A percentile compares a stretch with the other conserved stretches of the same genome.
phyloP scores from a whole-genome alignment of 2,797 vertebrate species.

The Gambelia wislizenii region DNA sequence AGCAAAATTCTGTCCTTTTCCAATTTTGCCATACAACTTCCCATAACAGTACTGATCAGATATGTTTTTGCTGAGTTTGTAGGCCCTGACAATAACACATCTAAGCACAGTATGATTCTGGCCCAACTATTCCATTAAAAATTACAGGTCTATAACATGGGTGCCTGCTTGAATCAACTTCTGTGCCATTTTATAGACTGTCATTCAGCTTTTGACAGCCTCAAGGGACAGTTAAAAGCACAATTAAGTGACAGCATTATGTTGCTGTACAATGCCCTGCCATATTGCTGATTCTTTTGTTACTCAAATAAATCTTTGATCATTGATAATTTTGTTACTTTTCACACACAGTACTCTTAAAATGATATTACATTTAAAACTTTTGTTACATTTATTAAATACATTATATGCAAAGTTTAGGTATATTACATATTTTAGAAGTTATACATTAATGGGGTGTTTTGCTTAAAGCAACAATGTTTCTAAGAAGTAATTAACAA shows the following conservation, averaged over 20 bases:
- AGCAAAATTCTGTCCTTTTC: neutral
- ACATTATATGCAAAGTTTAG: neutral
- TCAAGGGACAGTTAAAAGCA: constrained; percentile 30
- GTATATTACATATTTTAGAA: neutral
- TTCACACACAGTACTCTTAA: neutral
- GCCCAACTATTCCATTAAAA: constrained; percentile 16
- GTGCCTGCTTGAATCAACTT: constrained; percentile 10
- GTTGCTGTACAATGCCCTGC: neutral
- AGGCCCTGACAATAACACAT: neutral
- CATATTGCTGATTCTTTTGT: constrained; percentile 26
- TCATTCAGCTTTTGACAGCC: constrained; percentile 19
- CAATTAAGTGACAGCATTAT: constrained; percentile 19
- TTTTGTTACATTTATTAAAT: neutral
- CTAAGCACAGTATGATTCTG: neutral
- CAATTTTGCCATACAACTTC: neutral
- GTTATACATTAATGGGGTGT: neutral
- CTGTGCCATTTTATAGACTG: constrained; percentile 24
- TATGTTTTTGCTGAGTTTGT: neutral
- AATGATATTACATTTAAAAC: neutral
- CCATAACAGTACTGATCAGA: neutral
- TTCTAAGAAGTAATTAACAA: neutral
- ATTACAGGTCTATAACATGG: neutral
- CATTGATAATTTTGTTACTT: neutral
- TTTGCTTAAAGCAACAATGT: neutral
- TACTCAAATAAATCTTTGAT: neutral